A percentile compares a stretch with the other conserved stretches of the same genome.
phyloP scores from a whole-genome alignment of 2,888 invertebrate species.

The Volucella bombylans region DNA sequence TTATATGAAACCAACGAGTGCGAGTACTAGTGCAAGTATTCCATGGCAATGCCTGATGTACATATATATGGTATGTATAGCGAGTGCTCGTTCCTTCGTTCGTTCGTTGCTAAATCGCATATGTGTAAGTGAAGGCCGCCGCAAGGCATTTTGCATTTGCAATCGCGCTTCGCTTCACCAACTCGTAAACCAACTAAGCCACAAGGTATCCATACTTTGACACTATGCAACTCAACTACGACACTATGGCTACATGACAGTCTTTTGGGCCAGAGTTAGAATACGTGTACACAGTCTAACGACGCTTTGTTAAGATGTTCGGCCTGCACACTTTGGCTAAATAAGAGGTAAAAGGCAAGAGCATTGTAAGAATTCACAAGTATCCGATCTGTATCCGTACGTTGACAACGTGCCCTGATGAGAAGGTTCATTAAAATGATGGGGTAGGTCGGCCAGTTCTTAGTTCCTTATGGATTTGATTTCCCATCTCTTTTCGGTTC shows the following conservation, averaged over 20 bases:
- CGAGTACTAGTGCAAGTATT: conserved; percentile 18
- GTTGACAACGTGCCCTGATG: conserved; percentile 25
- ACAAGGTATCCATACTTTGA: not conserved
- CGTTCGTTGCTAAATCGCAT: conserved; percentile 17
- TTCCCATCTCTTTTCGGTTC: conserved; percentile 62
- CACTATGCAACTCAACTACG: conserved; percentile 18
- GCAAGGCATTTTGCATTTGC: conserved; percentile 73
- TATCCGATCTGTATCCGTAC: not conserved
- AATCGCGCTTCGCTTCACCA: conserved; percentile 61
- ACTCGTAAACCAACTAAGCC: conserved; percentile 27
- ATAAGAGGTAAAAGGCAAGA: not conserved
- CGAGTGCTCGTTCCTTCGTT: not conserved
- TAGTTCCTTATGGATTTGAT: conserved; percentile 43
- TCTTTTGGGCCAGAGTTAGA: conserved; percentile 45
- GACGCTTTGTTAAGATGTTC: conserved; percentile 24
- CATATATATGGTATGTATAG: too few species aligned
- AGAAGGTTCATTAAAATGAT: conserved; percentile 56
- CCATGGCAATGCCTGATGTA: conserved; percentile 5
- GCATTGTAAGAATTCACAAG: conserved; percentile 23
- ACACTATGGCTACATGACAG: conserved; percentile 39
- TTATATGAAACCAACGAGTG: conserved; percentile 13
- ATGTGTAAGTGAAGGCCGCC: conserved; percentile 71
- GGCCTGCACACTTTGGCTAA: not conserved
- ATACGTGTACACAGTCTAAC: conserved; percentile 17
- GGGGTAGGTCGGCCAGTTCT: conserved; percentile 65